A percentile compares a stretch with the other conserved stretches of the same genome.
These are phyloP conservation scores for Eucera pruinosa DNA, from an alignment of 2,888 invertebrate species.

Conservation along the genomic window DNA sequence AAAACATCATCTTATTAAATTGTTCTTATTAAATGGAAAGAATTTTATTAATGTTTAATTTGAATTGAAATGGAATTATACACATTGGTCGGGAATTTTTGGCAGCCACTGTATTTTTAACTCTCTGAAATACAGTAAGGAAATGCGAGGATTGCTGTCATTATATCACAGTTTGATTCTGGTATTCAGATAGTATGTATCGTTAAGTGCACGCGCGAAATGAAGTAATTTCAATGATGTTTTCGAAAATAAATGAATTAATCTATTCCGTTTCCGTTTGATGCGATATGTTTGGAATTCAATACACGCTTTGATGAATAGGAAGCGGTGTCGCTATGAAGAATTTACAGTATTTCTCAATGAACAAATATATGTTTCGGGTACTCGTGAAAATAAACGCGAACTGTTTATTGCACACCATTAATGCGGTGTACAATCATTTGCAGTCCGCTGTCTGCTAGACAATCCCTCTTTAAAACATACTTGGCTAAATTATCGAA, in stretches of 20 bases:
- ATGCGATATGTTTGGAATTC: slow-evolving; percentile 36
- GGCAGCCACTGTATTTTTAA: too few relatives aligned
- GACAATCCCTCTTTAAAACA: slow-evolving; percentile 12
- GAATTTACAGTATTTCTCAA: slow-evolving; percentile 35
- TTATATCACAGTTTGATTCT: too few relatives aligned
- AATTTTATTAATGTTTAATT: too few relatives aligned
- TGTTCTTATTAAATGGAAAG: too few relatives aligned
- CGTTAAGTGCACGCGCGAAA: neutral
- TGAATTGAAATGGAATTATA: too few relatives aligned
- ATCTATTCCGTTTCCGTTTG: slow-evolving; percentile 17
- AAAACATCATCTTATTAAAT: too few relatives aligned
- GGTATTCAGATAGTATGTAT: too few relatives aligned
- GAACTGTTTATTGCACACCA: slow-evolving; percentile 31
- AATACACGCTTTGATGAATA: slow-evolving; percentile 42
- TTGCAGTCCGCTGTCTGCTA: slow-evolving; percentile 20
- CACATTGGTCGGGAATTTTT: too few relatives aligned
- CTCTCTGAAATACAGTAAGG: too few relatives aligned
- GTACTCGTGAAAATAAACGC: slow-evolving; percentile 42
- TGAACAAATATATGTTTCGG: slow-evolving; percentile 29
- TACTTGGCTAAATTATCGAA: slow-evolving; percentile 11
- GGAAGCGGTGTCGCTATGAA: slow-evolving; percentile 31
- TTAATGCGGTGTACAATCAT: slow-evolving; percentile 41
- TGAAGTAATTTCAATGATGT: neutral
- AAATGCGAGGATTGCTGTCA: too few relatives aligned
- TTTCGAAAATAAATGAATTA: slow-evolving; percentile 8